Percentiles rank a stretch among this genome's conserved stretches.
These are phyloP conservation scores for Leptodactylus fallax DNA, from an alignment of 2,797 vertebrate genomes.

Conservation along the genomic window DNA sequence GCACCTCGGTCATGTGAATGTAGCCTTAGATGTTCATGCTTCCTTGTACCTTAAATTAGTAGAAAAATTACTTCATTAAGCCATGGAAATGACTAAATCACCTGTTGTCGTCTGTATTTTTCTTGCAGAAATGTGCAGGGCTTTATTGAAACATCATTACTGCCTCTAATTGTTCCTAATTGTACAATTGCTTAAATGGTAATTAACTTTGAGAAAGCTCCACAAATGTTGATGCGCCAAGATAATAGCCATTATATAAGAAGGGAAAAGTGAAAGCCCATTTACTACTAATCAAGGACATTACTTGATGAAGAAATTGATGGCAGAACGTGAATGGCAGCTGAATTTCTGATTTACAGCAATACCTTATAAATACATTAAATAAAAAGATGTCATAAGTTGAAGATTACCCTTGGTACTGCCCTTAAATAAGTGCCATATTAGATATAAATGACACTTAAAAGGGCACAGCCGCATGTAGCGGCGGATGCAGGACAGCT, in stretches of 20 bases:
- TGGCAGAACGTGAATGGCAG: background rate
- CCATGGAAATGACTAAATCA: constrained; percentile 47
- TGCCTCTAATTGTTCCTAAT: constrained; percentile 56
- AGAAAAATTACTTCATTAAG: constrained; percentile 43
- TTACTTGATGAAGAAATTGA: constrained; percentile 1
- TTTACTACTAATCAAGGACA: constrained; percentile 11
- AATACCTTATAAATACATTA: background rate
- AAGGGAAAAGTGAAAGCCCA: background rate
- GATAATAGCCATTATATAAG: constrained; percentile 35
- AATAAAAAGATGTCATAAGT: background rate
- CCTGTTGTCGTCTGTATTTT: constrained; percentile 38
- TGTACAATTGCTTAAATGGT: constrained; percentile 47
- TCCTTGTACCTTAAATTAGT: background rate
- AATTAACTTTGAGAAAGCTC: constrained; percentile 40
- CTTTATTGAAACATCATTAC: constrained; percentile 52
- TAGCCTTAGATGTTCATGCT: too few relatives aligned
- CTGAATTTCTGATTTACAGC: background rate
- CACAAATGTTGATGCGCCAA: constrained; percentile 38
- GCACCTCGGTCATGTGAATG: too few relatives aligned
- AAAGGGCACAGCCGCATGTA: too few relatives aligned
- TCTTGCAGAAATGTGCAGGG: constrained; percentile 13
- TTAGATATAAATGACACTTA: too few relatives aligned
- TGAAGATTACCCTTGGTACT: too few relatives aligned
- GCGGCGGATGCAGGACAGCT: too few relatives aligned
- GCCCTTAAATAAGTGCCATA: too few relatives aligned